Base-by-base conservation (phyloP, 2,797 vertebrate genomes). In the Neomorphus geoffroyi region DNA sequence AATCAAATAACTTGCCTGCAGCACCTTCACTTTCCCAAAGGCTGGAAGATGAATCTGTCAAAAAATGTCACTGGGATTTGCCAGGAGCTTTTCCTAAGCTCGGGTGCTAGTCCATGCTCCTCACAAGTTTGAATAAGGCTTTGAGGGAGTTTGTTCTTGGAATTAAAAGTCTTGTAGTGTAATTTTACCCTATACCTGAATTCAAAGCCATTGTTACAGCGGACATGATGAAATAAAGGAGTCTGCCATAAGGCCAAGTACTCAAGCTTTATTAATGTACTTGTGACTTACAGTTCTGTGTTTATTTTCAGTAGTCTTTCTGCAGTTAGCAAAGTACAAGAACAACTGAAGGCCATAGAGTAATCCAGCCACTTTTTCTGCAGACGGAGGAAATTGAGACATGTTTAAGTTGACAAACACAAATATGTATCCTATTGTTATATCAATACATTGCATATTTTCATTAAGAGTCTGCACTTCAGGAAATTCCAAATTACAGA, bases 1-100 rank as follows among this genome's bases (percentile, higher is more conserved):
- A 98, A 98, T 98, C 98, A 98, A 97, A 97, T 98, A 97, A 97
- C 97, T 98, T 97, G 98, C 98, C 97, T 97, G 94, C 89, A 98
- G 98, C 97, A 96, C 97, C 97, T 98, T 97, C 97, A 89, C 96
- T 98, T 98, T 98, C 98, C 97, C 97, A 97, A 96, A 97, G 96
- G 97, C 97, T 98, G 98, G 97, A 97, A 97, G 97, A 98, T 98
- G 98, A 98, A 97, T 97, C 97, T 98, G 98, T 98, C 98, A 98
- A 96, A 98, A 98, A 97, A 90, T 96, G 97, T 98, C 96, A 95
- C 78, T 97, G 96, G 96, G 96, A 97, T 98, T 98, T 97, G 96
- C 98, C 97, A 96, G 92, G 93, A 98, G 98, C 97, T 98, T 98
- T 97, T 97, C 57, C 95, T 96, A 93, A 97, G 92, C 93, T 97